Base-by-base conservation (phyloP, 2,888 invertebrate species). In the Acrobasis consociella region DNA sequence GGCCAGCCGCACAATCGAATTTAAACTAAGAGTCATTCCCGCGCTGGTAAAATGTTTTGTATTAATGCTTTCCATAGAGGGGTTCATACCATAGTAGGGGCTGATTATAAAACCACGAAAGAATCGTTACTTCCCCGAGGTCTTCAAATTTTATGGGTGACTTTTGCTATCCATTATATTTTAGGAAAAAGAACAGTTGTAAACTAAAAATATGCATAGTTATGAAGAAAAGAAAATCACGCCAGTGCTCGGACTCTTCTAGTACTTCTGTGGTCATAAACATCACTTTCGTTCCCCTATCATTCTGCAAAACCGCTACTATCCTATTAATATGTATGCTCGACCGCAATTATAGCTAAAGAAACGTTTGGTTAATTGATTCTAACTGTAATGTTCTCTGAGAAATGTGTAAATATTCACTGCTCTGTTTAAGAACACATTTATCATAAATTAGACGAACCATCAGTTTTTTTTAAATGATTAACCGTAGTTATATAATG, bases 1-100 rank as follows among this genome's bases (percentile, higher is more conserved):
- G 80, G 77, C 66, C 65, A 71, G 68, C 69, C 75, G 74, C 74
- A 75, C 81, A 78, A 83, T 80, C 81, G 75, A 76, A 80, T 76
- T 73, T 70, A 73, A 72, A 7, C 31, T 31, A 0, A 13, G 46
- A 13, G 7, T 5, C 11, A 46, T n/a, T 46, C 46, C 5, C 46
- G 46, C 46, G n/a, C 5, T 46, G 3, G 8, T 7, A 8, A 31
- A 31, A 31, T 7, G 2, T 2, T 31, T 31, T 31, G 8, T 31
- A 31, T 7, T 5, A 31, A 8, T 31, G 31, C 31, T 5, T 31
- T 7, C 31, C 31, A 31, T 31, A 31, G 7, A 31, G 22, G n/a
- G 22, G 22, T 22, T 22, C 0, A 31, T 31, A 7, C 7, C 31
- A 31, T 3, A 31, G 7, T 31, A 31, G 31, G 5, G 7, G 7